Percentiles rank a stretch among this genome's conserved stretches.
Evolutionary conservation across 2,888 invertebrate genomes (phyloP).

Genomic region (Hydrotaea diabolus): DNA sequence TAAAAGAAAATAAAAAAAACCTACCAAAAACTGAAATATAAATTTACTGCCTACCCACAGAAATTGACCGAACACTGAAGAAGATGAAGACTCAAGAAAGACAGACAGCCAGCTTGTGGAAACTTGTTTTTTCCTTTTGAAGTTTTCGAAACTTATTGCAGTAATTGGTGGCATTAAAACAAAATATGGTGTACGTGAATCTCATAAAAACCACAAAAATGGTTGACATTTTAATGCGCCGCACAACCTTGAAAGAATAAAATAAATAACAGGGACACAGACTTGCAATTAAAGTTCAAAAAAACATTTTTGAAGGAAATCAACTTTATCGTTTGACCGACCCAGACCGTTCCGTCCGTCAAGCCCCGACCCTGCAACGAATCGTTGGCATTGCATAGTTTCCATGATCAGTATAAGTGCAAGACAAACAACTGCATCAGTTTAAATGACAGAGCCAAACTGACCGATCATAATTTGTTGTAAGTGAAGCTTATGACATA

Average conservation of each 20-base stretch:
- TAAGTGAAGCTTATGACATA: too few relatives aligned
- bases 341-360: too few relatives aligned
- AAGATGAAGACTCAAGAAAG: not conserved
- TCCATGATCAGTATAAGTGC: too few relatives aligned
- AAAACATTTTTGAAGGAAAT: not conserved
- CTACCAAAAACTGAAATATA: too few relatives aligned
- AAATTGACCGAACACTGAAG: conserved; percentile 1
- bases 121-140: not conserved
- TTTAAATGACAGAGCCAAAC: too few relatives aligned
- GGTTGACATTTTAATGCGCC: not conserved
- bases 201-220: not conserved
- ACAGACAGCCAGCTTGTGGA: not conserved
- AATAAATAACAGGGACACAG: not conserved
- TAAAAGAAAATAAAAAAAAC: not conserved
- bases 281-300: not conserved
- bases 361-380: too few relatives aligned
- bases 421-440: too few relatives aligned
- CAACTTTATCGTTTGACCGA: not conserved
- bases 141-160: conserved; percentile 1
- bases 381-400: too few relatives aligned
- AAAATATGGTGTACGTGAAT: not conserved
- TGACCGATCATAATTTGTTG: too few relatives aligned
- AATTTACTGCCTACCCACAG: not conserved
- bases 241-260: not conserved
- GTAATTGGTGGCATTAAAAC: not conserved